Evolutionary conservation across 2,113 vertebrate species (phyloP), one percentile per base, ranked within the genome.

Genomic region (Varanus komodoensis): DNA sequence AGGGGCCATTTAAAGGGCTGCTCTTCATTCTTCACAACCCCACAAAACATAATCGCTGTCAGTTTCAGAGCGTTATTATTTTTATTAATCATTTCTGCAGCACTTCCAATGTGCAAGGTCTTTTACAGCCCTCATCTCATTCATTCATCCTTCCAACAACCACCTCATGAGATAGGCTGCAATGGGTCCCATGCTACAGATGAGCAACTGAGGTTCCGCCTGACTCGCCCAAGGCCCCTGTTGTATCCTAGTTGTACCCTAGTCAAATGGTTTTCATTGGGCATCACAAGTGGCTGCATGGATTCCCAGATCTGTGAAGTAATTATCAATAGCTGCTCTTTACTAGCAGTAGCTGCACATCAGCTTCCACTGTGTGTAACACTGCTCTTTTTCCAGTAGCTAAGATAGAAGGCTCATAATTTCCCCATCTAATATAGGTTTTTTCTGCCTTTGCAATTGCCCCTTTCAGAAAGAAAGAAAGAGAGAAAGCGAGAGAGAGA

Each of bases 41-140:
- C 89, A 86, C 89, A 86, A 90, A 86, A 86, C 83, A 86, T 90
- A 85, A 90, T 86, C 77, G 83, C 83, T 86, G 89, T 90, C 89
- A 90, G 75, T 90, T 90, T 80, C 89, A 71, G 83, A 68, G 44
- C 50, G 89, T 86, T 90, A 86, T 90, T 90, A 86, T 90, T 86
- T 90, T 90, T 90, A 90, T 90, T 90, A 90, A 90, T 90, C 89
- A 90, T 90, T 86, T 90, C 89, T 90, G 83, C 64, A 86, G 89
- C 89, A 86, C 64, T 85, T 90, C 89, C 80, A 86, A 90, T 80
- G 83, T 44, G n/a, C 75, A 71, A 79, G 89, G 83, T 80, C 82
- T 90, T 90, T 90, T 90, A 69, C 83, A 90, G 89, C 83, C 74
- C 52, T 38, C 15, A 2, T 32, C 83, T 90, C 83, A 90, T 90